Evolutionary conservation across 2,888 invertebrate species (phyloP), one percentile per base, ranked within the genome.

Genomic region (Acanthosepion lycidas): DNA sequence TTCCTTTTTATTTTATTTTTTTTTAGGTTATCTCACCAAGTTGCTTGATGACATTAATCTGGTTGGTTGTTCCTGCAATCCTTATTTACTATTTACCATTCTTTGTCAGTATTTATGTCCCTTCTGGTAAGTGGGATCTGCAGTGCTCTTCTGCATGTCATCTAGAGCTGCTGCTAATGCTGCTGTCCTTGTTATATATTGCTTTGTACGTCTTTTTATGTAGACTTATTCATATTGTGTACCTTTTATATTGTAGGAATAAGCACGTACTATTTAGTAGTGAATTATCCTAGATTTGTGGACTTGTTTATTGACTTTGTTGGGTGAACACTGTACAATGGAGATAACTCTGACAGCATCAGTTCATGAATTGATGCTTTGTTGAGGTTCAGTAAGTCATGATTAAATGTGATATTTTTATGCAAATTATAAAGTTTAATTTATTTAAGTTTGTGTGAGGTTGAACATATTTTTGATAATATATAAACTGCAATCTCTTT

Each of bases 1-100:
- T 78, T 78, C 78, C 78, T 78, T 78, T 78, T 78, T n/a, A n/a
- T 33, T 33, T 78, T 33, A n/a, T n/a, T 18, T 78, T n/a, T 78
- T 78, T 78, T 78, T 78, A 78, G 78, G 78, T 78, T 78, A 15
- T 78, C 33, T 78, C 78, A 78, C 78, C 78, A 78, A 78, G n/a
- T 78, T 78, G n/a, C n/a, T 78, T 78, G 78, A 78, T 78, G 78
- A 78, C 78, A 78, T 78, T 78, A 78, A 78, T 78, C 78, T 78
- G n/a, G 78, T 78, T 78, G 78, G 78, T 78, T 78, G 78, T 78
- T 78, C 78, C 78, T 78, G 78, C n/a, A 78, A 78, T 78, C 33
- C 78, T 78, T 78, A 78, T 33, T 78, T 78, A 78, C 78, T n/a
- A 78, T 78, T 78, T 78, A 78, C 78, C n/a, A 78, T 78, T 78